Base-by-base conservation (phyloP, 2,888 invertebrate species). In the Pseudococcus viburni region DNA sequence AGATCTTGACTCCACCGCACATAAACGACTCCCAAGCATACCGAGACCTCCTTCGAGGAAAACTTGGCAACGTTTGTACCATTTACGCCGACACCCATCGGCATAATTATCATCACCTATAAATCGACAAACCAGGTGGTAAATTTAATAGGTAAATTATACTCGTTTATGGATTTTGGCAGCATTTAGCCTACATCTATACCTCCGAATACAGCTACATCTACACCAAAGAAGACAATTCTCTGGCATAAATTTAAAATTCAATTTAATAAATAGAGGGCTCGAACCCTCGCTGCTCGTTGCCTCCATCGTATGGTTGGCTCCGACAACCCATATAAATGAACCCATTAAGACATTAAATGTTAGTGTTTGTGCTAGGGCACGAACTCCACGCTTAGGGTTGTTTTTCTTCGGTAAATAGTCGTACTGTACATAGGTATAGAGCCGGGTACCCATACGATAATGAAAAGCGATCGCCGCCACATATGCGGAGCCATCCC, bases 321-420 rank as follows among this genome's bases (percentile, higher is more conserved):
- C 64, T 39, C 77, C 39, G 6, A 64, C 55, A 85, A 86, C 68
- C 68, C 86, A n/a, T 86, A 86, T 68, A 86, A 86, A 86, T 68
- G 86, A 86, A 86, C 64, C 86, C 86, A 86, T 86, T 86, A 86
- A 86, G 59, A 86, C 86, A 86, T 86, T 86, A 86, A 86, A 86
- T 64, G 86, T 86, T 42, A 86, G 11, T 64, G 42, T 86, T 86
- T 86, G 73, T 85, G 86, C 86, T 59, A 33, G 68, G 86, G 64
- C 86, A 86, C 86, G 86, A 64, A 64, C 68, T 55, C 64, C 17
- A 68, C 46, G 85, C 59, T 26, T 59, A 86, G 86, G 85, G 86
- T 86, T 86, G 86, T 86, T 86, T 68, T 86, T 86, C 39, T 64
- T 86, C 42, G 22, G 68, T 42, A 64, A 86, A 64, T 86, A 64